Conservation (phyloP, 2,797 vertebrate species). For the Sebastes reedi region DNA sequence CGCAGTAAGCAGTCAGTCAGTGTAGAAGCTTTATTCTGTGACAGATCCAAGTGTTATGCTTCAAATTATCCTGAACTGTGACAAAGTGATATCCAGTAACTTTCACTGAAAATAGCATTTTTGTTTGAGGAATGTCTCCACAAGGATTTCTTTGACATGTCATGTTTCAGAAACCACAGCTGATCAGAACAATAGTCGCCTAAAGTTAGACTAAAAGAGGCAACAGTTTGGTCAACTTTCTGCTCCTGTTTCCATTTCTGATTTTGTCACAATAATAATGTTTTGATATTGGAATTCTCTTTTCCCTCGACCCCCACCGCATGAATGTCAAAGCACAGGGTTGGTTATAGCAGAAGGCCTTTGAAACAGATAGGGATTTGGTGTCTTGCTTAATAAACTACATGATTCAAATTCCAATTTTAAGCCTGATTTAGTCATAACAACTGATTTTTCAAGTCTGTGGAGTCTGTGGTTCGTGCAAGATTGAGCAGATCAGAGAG, state of each 20-base stretch:
- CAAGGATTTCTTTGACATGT: background rate
- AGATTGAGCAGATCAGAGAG: background rate
- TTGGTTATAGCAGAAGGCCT: background rate
- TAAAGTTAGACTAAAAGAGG: background rate
- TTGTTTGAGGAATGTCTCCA: background rate
- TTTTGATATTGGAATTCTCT: background rate
- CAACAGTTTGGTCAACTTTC: background rate
- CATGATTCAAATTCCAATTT: background rate
- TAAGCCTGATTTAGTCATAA: background rate
- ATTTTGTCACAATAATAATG: background rate
- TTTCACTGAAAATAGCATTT: background rate
- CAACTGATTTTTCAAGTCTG: background rate
- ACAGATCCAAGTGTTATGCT: constrained; percentile 2
- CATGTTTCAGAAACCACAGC: background rate
- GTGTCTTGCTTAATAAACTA: background rate
- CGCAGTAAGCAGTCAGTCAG: background rate
- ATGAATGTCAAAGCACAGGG: background rate
- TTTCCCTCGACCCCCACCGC: background rate
- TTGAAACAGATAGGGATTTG: background rate
- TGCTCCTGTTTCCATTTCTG: background rate
- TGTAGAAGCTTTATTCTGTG: background rate
- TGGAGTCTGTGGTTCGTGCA: background rate
- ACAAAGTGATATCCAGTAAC: background rate
- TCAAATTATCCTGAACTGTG: background rate
- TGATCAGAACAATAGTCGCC: background rate